Evolutionary conservation across 1,140 invertebrate genomes (phyloP), one percentile per base, ranked within the genome.

Genomic region (Megalonaias nervosa): DNA sequence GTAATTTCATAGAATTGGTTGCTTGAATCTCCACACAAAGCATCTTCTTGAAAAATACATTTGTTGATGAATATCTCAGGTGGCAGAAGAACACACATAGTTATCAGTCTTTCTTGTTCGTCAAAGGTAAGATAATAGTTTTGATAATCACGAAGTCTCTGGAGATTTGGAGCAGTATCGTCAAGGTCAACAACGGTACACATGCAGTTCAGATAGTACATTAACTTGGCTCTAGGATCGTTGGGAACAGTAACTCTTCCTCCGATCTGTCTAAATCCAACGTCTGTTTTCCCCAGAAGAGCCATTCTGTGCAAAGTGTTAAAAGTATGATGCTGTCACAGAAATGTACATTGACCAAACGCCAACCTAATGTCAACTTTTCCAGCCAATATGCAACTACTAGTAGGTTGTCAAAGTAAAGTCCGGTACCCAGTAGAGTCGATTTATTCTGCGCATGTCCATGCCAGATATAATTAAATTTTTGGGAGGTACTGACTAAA

Each of bases 1-100:
- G 59, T 72, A 13, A 84, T 75, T 48, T 82, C 75, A 64, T 77
- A 84, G 67, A 82, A 84, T 23, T 77, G 61, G 21, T 82, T 84
- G 19, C 19, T 68, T 17, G 19, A 59, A 31, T 81, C 59, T 12
- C 81, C 79, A 65, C 83, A 84, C 69, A 82, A 74, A 19, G n/a
- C 59, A 23, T 84, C 83, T 21, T 75, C 65, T 48, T 84, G 81
- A 64, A 84, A 84, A 61, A 84, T 75, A 3, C 73, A 74, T 57
- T 82, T 82, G 31, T 71, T 62, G 11, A 62, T n/a, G 11, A 84
- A 68, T 12, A 67, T 58, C 17, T 77, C 70, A 0, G 83, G 83
- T 15, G 58, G 71, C 0, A 84, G 65, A 26, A 77, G 38, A 0
- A 73, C 60, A 38, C 81, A 79, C 5, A 84, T 58, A 1, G 71